These are phyloP conservation scores for Himalopsyche kuldschensis DNA, from an alignment of 2,888 invertebrate genomes.

Conservation along the genomic window DNA sequence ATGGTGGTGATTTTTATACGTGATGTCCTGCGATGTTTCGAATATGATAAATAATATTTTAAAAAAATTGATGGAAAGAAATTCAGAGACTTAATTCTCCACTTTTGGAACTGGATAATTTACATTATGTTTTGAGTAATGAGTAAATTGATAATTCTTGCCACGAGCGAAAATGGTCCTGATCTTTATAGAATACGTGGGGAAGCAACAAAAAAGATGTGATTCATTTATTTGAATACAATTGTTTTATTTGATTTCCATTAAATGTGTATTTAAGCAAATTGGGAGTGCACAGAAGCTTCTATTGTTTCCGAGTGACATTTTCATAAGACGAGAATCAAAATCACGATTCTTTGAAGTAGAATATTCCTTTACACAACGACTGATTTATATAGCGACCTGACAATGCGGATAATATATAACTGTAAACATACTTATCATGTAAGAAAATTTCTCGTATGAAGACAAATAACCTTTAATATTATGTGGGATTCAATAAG, in stretches of 20 bases:
- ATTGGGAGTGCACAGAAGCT: background rate
- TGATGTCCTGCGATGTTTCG: too few species aligned
- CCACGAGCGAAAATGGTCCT: too few species aligned
- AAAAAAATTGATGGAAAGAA: too few species aligned
- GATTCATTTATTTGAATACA: too few species aligned
- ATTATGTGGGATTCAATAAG: background rate
- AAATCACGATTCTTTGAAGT: constrained; percentile 28
- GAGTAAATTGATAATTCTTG: too few species aligned
- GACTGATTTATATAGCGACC: constrained; percentile 16
- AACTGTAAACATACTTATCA: background rate
- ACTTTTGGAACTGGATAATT: too few species aligned
- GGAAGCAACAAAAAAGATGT: too few species aligned
- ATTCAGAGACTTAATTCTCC: too few species aligned
- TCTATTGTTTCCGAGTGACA: constrained; percentile 27
- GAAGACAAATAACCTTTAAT: background rate
- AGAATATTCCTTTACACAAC: constrained; percentile 24
- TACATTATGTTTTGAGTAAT: too few species aligned
- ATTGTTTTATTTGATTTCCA: background rate
- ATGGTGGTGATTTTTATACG: too few species aligned
- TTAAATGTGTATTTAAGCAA: background rate
- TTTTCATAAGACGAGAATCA: constrained; percentile 16
- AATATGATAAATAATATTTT: too few species aligned
- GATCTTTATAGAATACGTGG: too few species aligned
- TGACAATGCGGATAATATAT: constrained; percentile 1
- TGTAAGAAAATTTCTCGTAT: background rate